Base-by-base conservation (phyloP, 2,888 invertebrate genomes). In the Micoletzkya japonica region DNA sequence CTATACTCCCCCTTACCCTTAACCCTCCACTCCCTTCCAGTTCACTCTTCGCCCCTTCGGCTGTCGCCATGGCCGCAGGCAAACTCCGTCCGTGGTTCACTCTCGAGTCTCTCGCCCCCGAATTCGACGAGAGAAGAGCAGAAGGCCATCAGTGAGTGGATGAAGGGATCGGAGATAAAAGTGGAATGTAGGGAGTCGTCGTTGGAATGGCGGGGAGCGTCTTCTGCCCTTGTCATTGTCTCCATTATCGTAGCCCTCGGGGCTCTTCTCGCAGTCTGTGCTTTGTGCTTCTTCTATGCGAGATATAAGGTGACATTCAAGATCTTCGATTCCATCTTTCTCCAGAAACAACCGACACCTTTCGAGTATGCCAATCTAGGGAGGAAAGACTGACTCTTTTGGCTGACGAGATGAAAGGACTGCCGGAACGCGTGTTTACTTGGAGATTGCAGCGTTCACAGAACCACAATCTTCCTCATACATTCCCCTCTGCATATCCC, bases 1-100 rank as follows among this genome's bases (percentile, higher is more conserved):
- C 17, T 39, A 39, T 17, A 17, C 7, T 39, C 7, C 7, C 20
- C 7, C 1, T 56, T 17, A 26, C 36, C 20, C 20, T 34, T 2
- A 6, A 0, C 44, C 44, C 44, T 20, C n/a, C n/a, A 44, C n/a
- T n/a, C n/a, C 24, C 28, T 66, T 71, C 37, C 56, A 81, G 82
- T 60, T 78, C 80, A 39, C 70, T 84, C 36, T 84, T 84, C 66
- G 81, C 79, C 36, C 67, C 75, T 4, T 50, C 78, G 3, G 76
- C 82, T 14, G 75, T 77, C n/a, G 78, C 79, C 37, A 67, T 82
- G 69, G 75, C 83, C 26, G 77, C 80, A 37, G 82, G 80, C 37
- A 81, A 82, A 72, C 77, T 85, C 54, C 80, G 80, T 72, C 84
- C 84, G 28, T 85, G 81, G 83, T 84, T 84, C 75, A 61, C 70